Evolutionary conservation across 2,113 vertebrate species (phyloP).

Genomic region (Antigone vipio): DNA sequence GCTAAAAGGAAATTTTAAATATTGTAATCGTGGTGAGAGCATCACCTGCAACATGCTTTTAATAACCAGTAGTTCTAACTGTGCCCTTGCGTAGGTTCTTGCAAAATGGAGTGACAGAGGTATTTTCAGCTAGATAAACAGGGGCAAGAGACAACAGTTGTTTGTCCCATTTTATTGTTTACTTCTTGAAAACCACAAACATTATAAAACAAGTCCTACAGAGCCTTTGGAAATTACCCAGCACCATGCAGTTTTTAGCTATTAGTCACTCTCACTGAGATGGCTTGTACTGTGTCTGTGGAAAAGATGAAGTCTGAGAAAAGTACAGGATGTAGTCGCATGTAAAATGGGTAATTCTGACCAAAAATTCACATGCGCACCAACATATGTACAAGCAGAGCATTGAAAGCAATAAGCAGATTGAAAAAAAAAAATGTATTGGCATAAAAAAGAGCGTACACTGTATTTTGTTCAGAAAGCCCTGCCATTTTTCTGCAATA

Average conservation of each 20-base stretch:
- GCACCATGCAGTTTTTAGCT: constrained; percentile 52
- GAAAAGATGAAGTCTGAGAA: constrained; percentile 55
- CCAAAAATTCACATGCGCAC: background rate
- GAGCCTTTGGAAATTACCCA: constrained; percentile 69
- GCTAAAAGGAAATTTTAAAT: background rate
- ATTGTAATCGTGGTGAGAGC: background rate
- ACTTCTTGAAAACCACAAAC: constrained; percentile 67
- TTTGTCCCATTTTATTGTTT: constrained; percentile 71
- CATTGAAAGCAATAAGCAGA: background rate
- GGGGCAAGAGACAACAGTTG: constrained; percentile 52
- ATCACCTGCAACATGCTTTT: background rate
- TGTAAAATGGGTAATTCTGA: constrained; percentile 9
- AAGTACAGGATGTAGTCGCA: background rate
- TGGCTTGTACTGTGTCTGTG: constrained; percentile 19
- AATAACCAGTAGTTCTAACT: background rate
- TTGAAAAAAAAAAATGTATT: background rate
- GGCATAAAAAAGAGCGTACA: fast-evolving
- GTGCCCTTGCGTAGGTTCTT: background rate
- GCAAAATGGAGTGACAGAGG: background rate
- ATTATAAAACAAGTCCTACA: constrained; percentile 65
- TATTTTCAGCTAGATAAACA: constrained; percentile 61
- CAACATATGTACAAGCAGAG: background rate
- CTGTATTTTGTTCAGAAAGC: background rate
- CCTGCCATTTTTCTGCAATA: background rate
- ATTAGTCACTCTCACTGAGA: constrained; percentile 65